Conservation (phyloP, 2,888 invertebrate genomes). For the Drosophila colorata region DNA sequence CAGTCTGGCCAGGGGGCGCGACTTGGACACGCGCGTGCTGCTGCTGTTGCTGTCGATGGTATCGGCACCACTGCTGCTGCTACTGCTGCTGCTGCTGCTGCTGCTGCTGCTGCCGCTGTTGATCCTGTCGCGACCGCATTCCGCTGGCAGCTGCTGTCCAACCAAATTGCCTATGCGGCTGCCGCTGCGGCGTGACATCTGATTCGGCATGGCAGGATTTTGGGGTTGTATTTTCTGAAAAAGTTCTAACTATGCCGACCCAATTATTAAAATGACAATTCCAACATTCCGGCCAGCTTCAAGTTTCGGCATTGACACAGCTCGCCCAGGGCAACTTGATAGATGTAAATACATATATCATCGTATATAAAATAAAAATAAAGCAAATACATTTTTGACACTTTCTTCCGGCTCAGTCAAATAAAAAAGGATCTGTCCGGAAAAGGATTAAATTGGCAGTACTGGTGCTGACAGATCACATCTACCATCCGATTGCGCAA, state of each 20-base stretch:
- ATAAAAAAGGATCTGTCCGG: too few species aligned
- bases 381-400: too few species aligned
- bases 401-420: too few species aligned
- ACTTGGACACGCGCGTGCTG: slow-evolving; percentile 1
- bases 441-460: too few species aligned
- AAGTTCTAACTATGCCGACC: slow-evolving; percentile 15
- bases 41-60: background rate
- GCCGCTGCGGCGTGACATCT: slow-evolving; percentile 11
- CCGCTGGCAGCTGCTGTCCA: background rate
- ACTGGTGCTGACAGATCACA: slow-evolving; percentile 22
- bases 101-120: slow-evolving; percentile 6
- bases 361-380: background rate
- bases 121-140: background rate
- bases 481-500: background rate
- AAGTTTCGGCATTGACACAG: background rate
- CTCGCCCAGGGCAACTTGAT: slow-evolving; percentile 12
- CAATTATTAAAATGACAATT: slow-evolving; percentile 18
- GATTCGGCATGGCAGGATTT: slow-evolving; percentile 20
- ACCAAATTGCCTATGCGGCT: slow-evolving; percentile 4
- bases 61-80: slow-evolving; percentile 1
- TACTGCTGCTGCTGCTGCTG: background rate
- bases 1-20: slow-evolving; percentile 37
- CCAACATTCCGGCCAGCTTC: background rate
- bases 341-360: background rate
- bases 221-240: slow-evolving; percentile 11